Evolutionary conservation across 2,888 invertebrate genomes (phyloP).

Genomic region (Spilarctia lutea): DNA sequence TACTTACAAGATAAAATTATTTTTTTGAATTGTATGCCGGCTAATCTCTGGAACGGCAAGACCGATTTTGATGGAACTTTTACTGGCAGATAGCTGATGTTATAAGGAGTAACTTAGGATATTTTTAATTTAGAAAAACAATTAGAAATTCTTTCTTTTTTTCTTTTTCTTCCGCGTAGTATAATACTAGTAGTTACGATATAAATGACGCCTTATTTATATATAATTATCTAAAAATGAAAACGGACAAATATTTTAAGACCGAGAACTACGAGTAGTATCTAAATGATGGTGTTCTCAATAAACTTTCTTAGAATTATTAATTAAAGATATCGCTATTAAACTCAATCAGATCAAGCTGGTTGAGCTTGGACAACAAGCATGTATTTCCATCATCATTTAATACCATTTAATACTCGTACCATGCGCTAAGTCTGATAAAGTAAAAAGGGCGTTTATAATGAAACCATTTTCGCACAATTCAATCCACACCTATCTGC

Average conservation of each 20-base stretch:
- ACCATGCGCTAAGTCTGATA: background rate
- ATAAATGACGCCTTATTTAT: background rate
- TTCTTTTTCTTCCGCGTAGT: no score
- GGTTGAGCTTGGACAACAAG: background rate
- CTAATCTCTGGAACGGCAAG: no score
- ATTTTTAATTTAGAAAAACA: no score
- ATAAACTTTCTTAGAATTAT: background rate
- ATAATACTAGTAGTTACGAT: no score
- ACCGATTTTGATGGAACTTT: no score
- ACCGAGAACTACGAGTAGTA: no score
- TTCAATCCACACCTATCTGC: background rate
- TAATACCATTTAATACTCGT: background rate
- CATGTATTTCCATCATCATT: background rate
- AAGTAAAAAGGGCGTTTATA: background rate
- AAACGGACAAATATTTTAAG: background rate
- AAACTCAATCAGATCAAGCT: background rate
- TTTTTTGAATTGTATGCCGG: no score
- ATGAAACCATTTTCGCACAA: background rate
- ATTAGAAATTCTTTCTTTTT: no score
- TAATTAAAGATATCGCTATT: background rate
- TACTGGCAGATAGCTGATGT: no score
- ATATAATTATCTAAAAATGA: background rate
- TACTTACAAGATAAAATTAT: no score
- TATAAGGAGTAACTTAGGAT: no score
- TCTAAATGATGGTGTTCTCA: background rate